phyloP scores from a whole-genome alignment of 2,888 invertebrate genomes.

The Chrysina gloriosa region DNA sequence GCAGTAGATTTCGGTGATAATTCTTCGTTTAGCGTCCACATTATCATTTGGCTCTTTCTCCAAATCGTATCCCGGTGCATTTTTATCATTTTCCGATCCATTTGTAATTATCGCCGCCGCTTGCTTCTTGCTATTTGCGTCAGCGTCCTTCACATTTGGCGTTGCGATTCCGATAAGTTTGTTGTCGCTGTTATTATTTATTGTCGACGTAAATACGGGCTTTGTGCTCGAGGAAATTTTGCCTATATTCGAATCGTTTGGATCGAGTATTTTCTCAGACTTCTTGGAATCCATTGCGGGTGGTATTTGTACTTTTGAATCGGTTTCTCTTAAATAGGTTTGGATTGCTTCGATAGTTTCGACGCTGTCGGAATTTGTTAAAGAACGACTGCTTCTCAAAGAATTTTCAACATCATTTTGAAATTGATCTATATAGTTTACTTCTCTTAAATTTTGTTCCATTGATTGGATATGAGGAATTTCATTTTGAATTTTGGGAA shows the following conservation, averaged over 20 bases:
- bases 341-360: constrained; percentile 23
- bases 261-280: neutral
- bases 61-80: too few relatives aligned
- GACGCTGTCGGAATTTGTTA: neutral
- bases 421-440: too few relatives aligned
- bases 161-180: constrained; percentile 9
- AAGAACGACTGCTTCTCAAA: neutral
- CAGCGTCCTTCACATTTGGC: constrained; percentile 12
- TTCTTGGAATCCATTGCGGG: neutral
- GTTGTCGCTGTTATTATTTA: neutral
- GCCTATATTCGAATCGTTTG: neutral
- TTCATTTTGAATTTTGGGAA: too few relatives aligned
- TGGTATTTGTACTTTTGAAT: neutral
- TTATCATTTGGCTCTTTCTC: neutral
- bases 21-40: neutral
- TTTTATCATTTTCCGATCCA: neutral
- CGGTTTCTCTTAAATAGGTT: constrained; percentile 4
- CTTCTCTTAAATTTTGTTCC: too few relatives aligned
- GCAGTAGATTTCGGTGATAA: neutral
- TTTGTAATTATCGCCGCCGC: neutral
- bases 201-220: neutral
- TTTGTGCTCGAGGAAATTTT: neutral
- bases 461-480: too few relatives aligned
- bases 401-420: neutral
- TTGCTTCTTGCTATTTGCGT: neutral